Evolutionary conservation across 2,113 vertebrate genomes (phyloP).

Genomic region (Daubentonia madagascariensis): DNA sequence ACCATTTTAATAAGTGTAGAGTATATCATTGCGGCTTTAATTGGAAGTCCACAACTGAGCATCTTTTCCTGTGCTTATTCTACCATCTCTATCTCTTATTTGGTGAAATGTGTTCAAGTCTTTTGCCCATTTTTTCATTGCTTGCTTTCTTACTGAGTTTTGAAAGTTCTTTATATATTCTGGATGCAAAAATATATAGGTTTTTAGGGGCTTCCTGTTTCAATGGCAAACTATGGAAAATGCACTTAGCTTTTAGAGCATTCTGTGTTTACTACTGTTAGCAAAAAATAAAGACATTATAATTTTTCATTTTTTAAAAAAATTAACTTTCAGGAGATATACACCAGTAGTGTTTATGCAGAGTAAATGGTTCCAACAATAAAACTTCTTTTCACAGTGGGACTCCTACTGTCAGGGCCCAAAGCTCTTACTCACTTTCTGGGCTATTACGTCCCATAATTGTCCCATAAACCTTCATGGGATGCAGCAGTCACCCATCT

Average conservation of each 20-base stretch:
- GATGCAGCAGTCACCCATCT: background rate
- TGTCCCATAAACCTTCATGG: background rate
- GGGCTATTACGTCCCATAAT: background rate
- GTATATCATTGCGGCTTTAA: background rate
- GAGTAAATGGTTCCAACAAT: background rate
- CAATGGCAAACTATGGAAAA: background rate
- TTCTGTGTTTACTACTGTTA: background rate
- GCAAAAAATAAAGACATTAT: background rate
- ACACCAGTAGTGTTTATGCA: background rate
- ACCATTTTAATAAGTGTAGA: background rate
- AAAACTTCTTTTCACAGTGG: background rate
- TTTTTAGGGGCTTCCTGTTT: background rate
- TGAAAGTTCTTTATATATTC: background rate
- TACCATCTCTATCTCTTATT: background rate
- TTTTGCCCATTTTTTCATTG: background rate
- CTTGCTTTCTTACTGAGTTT: background rate
- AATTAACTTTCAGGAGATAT: background rate
- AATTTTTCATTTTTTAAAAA: background rate
- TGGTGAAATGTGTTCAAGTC: background rate
- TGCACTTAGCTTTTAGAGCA: background rate
- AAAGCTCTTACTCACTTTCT: background rate
- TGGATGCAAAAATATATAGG: background rate
- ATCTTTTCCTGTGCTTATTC: background rate
- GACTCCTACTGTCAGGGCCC: background rate
- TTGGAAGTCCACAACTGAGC: background rate